These are phyloP conservation scores for Cyphomyrus plagiostoma DNA, from an alignment of 2,113 vertebrate genomes.

Conservation along the genomic window DNA sequence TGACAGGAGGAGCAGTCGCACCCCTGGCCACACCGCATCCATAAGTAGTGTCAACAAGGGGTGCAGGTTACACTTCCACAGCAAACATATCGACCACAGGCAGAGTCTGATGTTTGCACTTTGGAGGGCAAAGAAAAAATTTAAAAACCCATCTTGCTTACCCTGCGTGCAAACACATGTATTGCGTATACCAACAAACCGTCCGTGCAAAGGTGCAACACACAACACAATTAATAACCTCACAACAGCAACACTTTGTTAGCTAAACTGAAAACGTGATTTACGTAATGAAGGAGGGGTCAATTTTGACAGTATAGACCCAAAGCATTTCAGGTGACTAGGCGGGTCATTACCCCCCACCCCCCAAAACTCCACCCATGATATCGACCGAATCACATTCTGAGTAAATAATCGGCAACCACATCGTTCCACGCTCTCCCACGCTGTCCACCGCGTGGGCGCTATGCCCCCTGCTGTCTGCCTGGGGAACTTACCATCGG, in stretches of 20 bases:
- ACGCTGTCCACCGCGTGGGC: no score
- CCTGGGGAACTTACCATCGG: slow-evolving; percentile 73
- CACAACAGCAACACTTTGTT: background rate
- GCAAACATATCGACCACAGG: background rate
- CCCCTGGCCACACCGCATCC: background rate
- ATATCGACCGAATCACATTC: background rate
- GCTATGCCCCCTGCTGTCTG: background rate
- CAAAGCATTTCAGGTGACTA: background rate
- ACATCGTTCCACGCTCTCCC: background rate
- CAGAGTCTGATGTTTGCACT: background rate
- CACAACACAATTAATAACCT: background rate
- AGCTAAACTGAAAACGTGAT: background rate
- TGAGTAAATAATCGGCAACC: background rate
- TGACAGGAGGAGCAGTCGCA: background rate
- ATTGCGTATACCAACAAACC: background rate
- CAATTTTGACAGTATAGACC: background rate
- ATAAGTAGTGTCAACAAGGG: background rate
- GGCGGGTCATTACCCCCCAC: background rate
- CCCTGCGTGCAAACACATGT: background rate
- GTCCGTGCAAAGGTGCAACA: background rate
- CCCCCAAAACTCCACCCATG: background rate
- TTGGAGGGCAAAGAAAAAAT: background rate
- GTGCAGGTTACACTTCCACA: background rate
- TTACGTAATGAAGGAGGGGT: background rate
- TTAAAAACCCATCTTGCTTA: background rate